These are phyloP conservation scores for Bhutanitis thaidina DNA, from an alignment of 2,888 invertebrate species.

Conservation along the genomic window DNA sequence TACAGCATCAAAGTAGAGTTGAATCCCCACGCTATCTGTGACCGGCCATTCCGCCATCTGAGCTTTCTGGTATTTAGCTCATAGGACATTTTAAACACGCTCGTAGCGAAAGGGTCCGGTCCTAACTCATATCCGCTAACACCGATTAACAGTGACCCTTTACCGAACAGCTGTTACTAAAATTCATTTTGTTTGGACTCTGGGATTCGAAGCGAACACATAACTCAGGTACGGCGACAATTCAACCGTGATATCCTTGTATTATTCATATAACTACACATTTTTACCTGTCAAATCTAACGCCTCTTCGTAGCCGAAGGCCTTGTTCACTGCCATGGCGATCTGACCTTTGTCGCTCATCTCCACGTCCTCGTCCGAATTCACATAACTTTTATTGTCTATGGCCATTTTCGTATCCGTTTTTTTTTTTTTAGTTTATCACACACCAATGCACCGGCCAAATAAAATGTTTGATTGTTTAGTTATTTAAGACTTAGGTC, in stretches of 20 bases:
- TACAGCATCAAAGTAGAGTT: too few species aligned
- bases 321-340: slow-evolving; percentile 19
- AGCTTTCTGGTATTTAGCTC: too few species aligned
- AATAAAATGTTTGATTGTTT: background rate
- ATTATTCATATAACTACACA: too few species aligned
- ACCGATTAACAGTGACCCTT: too few species aligned
- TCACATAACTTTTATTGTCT: slow-evolving; percentile 19
- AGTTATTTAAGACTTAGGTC: background rate
- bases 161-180: too few species aligned
- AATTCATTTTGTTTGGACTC: too few species aligned
- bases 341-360: slow-evolving; percentile 19
- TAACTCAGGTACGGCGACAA: background rate
- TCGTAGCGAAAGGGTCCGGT: too few species aligned
- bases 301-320: slow-evolving; percentile 38
- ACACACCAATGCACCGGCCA: background rate
- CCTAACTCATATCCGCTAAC: too few species aligned
- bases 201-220: too few species aligned
- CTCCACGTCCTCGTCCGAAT: slow-evolving; percentile 23
- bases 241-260: background rate
- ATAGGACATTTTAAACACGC: too few species aligned
- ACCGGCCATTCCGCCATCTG: too few species aligned
- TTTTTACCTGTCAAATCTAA: slow-evolving; percentile 40
- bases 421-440: background rate
- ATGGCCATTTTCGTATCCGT: background rate
- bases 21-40: too few species aligned